phyloP scores from a whole-genome alignment of 2,888 invertebrate genomes.

The Cheilosia pagana region DNA sequence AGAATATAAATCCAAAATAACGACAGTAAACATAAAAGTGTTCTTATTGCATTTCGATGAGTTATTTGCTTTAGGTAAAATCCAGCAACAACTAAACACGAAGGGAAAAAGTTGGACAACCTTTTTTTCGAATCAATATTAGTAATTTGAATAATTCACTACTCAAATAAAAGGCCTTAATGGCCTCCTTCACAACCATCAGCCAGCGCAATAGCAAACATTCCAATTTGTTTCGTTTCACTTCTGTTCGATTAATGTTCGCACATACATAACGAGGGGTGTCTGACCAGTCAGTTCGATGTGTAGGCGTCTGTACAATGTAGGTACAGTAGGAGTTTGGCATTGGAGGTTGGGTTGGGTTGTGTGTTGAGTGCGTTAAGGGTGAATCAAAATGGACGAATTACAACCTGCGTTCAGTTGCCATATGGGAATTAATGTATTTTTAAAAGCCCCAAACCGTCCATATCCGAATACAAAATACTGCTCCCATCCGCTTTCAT shows the following conservation, averaged over 20 bases:
- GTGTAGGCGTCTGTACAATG: constrained; percentile 16
- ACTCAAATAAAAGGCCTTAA: constrained; percentile 83
- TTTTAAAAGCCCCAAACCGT: constrained; percentile 50
- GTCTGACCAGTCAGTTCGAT: constrained; percentile 48
- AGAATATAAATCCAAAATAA: constrained; percentile 73
- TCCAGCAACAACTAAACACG: constrained; percentile 80
- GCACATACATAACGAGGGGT: constrained; percentile 59
- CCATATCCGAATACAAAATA: constrained; percentile 40
- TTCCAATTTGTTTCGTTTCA: constrained; percentile 75
- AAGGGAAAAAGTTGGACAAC: constrained; percentile 75
- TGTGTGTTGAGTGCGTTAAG: constrained; percentile 52
- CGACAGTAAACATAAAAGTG: constrained; percentile 72
- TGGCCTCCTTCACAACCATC: constrained; percentile 78
- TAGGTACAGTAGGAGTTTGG: background rate
- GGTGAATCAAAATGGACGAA: constrained; percentile 58
- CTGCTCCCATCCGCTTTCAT: constrained; percentile 40
- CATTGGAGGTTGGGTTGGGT: background rate
- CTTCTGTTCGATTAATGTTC: constrained; percentile 75
- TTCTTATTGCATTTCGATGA: constrained; percentile 82
- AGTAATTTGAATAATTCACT: constrained; percentile 84
- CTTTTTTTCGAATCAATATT: constrained; percentile 82
- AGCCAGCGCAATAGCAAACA: constrained; percentile 70
- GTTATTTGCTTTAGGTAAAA: constrained; percentile 81
- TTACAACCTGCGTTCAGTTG: constrained; percentile 57
- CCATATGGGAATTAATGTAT: constrained; percentile 60